Percentiles rank a stretch among this genome's conserved stretches.
Conservation (phyloP, 2,113 vertebrate genomes). For the Sinosuthora webbiana region DNA sequence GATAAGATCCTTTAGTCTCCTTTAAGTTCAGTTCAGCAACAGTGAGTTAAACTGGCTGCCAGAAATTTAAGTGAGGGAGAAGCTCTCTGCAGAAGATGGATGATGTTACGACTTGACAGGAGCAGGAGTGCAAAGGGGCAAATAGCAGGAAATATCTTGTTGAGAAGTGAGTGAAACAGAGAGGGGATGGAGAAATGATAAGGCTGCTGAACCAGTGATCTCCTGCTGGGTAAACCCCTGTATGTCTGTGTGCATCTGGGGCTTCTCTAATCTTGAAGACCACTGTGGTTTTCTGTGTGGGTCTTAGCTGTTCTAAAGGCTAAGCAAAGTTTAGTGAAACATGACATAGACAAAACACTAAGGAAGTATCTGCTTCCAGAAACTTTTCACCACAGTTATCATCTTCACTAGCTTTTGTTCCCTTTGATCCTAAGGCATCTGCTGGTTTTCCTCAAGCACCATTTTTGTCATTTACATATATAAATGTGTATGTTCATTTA, state of each 20-base stretch:
- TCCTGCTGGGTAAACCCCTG: neutral
- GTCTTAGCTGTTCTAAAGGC: neutral
- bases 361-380: neutral
- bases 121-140: neutral
- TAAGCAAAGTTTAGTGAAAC: neutral
- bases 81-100: neutral
- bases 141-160: neutral
- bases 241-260: neutral
- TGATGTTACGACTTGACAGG: neutral
- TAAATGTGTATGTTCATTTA: neutral
- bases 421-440: neutral
- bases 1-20: neutral
- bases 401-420: neutral
- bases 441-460: neutral
- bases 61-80: slow-evolving; percentile 8
- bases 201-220: neutral
- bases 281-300: neutral
- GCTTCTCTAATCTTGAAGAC: neutral
- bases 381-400: neutral
- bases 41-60: neutral
- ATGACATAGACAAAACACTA: neutral
- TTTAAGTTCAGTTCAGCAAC: neutral
- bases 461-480: neutral
- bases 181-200: neutral
- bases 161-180: neutral